A percentile compares a stretch with the other conserved stretches of the same genome.
Evolutionary conservation across 1,140 invertebrate species (phyloP).

Genomic region (Penaeus chinensis): DNA sequence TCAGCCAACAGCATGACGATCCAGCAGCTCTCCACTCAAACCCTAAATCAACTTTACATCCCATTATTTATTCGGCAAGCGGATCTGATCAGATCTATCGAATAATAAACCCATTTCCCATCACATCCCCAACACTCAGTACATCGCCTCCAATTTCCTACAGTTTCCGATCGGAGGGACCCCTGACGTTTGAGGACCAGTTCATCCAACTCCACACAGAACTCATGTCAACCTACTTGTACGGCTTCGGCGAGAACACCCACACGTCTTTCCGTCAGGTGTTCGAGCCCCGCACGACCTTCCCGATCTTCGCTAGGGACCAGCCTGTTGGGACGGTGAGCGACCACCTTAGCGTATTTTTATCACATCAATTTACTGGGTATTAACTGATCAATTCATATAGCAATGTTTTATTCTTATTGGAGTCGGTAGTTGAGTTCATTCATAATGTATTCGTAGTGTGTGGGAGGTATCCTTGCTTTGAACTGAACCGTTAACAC

Average conservation of each 20-base stretch:
- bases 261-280: conserved; percentile 60
- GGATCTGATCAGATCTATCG: no score
- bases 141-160: neutral
- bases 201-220: conserved; percentile 72
- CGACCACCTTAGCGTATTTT: neutral
- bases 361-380: neutral
- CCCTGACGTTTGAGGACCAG: conserved; percentile 70
- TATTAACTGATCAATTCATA: neutral
- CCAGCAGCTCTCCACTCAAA: no score
- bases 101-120: no score
- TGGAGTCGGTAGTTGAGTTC: neutral
- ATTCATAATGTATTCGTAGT: neutral
- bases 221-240: conserved; percentile 70
- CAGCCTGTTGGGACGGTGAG: conserved; percentile 66
- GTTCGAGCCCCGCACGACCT: conserved; percentile 65
- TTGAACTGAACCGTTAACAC: neutral
- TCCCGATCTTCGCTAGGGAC: conserved; percentile 71
- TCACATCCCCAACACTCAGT: no score
- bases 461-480: neutral
- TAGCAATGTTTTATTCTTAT: neutral
- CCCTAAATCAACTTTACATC: no score
- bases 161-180: conserved; percentile 46
- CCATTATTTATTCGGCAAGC: no score
- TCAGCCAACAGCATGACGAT: no score
- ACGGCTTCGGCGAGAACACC: conserved; percentile 72